Conservation (phyloP, 2,113 vertebrate genomes). For the Tretioscincus oriximinensis region DNA sequence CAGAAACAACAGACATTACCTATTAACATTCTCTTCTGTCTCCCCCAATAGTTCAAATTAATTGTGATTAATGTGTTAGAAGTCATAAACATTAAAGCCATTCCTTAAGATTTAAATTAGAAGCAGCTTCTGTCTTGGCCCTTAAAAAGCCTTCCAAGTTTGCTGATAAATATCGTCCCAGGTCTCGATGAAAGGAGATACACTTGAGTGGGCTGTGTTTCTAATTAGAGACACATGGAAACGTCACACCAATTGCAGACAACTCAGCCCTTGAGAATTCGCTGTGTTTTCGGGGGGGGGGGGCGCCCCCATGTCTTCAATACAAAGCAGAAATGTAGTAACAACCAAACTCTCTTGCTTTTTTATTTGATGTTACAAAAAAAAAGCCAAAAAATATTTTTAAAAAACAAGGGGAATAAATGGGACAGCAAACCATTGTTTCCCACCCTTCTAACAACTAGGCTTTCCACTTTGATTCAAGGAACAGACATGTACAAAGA, state of each 20-base stretch:
- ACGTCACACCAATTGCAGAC: slow-evolving; percentile 57
- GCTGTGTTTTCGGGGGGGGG: slow-evolving; percentile 18
- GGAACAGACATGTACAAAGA: not conserved
- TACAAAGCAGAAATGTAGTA: slow-evolving; percentile 57
- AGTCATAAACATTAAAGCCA: slow-evolving; percentile 64
- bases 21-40: slow-evolving; percentile 59
- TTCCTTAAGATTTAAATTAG: slow-evolving; percentile 69
- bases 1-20: slow-evolving; percentile 28
- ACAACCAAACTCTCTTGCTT: slow-evolving; percentile 54
- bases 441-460: not conserved
- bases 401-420: no score
- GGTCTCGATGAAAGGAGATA: slow-evolving; percentile 65
- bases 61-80: slow-evolving; percentile 67
- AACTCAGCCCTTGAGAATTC: slow-evolving; percentile 56
- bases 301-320: slow-evolving; percentile 43
- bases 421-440: not conserved
- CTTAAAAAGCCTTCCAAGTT: slow-evolving; percentile 28
- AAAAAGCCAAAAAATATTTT: not conserved
- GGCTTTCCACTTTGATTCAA: no score
- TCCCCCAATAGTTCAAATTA: slow-evolving; percentile 65
- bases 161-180: slow-evolving; percentile 68
- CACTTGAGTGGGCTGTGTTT: slow-evolving; percentile 58
- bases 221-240: slow-evolving; percentile 65
- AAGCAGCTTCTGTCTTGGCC: slow-evolving; percentile 68
- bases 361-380: slow-evolving; percentile 35